phyloP scores from a whole-genome alignment of 2,888 invertebrate species.

The Choristoneura rosaceana region DNA sequence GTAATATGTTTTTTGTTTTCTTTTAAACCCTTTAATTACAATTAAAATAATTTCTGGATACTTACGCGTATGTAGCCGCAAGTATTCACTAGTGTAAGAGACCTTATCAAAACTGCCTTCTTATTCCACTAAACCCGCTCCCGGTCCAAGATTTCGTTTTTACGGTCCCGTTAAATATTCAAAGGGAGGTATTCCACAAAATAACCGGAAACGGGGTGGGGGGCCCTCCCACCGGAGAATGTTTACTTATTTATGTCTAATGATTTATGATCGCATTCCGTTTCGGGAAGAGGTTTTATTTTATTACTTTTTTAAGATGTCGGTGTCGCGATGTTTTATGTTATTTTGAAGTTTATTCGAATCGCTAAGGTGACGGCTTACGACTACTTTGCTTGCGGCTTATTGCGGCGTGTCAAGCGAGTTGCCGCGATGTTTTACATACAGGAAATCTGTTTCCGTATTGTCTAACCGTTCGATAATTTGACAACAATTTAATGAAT shows the following conservation, averaged over 20 bases:
- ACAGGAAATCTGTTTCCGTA: too few species aligned
- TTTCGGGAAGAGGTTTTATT: conserved; percentile 32
- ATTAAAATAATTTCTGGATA: too few species aligned
- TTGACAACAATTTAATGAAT: too few species aligned
- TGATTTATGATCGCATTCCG: conserved; percentile 35
- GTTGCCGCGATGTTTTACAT: neutral
- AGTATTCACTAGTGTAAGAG: neutral
- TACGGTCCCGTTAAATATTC: conserved; percentile 35
- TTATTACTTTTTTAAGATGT: conserved; percentile 32
- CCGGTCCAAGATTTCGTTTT: conserved; percentile 35
- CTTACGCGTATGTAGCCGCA: too few species aligned
- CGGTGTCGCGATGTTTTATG: conserved; percentile 21
- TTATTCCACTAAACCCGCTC: neutral
- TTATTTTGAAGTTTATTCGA: conserved; percentile 9
- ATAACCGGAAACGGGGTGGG: conserved; percentile 18
- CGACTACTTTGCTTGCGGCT: neutral
- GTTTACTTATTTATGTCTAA: conserved; percentile 38
- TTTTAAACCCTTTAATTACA: too few species aligned
- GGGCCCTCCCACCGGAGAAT: conserved; percentile 11
- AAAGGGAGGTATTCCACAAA: conserved; percentile 34
- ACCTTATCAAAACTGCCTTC: neutral
- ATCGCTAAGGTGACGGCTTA: neutral
- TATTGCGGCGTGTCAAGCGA: neutral
- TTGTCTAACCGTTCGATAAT: too few species aligned
- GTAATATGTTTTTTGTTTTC: too few species aligned